phyloP scores from a whole-genome alignment of 1,140 invertebrate species.

The Drosophila quadrilineata region DNA sequence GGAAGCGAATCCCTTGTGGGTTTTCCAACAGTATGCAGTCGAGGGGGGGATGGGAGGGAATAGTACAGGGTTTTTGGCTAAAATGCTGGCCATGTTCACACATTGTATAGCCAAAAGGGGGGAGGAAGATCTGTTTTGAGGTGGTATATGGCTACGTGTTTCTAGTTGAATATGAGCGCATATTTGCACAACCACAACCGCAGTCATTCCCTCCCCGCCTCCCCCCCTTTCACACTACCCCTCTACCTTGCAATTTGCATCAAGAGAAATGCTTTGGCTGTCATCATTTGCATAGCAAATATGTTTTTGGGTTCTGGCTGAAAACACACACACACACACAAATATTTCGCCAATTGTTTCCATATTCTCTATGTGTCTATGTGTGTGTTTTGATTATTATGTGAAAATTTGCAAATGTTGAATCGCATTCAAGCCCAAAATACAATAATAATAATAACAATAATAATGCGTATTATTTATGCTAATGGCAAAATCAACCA shows the following conservation, averaged over 20 bases:
- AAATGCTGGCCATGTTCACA: constrained; percentile 37
- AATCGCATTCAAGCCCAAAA: neutral
- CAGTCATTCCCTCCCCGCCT: neutral
- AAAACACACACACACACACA: constrained; percentile 9
- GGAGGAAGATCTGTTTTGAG: too few relatives aligned
- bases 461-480: constrained; percentile 35
- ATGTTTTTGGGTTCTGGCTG: constrained; percentile 17
- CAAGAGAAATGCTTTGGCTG: constrained; percentile 8
- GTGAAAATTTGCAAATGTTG: constrained; percentile 21
- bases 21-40: neutral
- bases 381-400: constrained; percentile 13
- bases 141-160: constrained; percentile 13
- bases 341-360: constrained; percentile 30
- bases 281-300: constrained; percentile 48
- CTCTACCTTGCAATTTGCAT: neutral
- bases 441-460: constrained; percentile 25
- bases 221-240: neutral
- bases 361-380: neutral
- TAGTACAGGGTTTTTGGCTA: constrained; percentile 20
- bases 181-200: constrained; percentile 14
- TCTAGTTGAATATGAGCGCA: constrained; percentile 16
- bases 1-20: neutral
- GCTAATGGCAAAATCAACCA: constrained; percentile 24
- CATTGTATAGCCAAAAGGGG: constrained; percentile 1
- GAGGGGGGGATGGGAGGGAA: neutral